phyloP scores from a whole-genome alignment of 2,797 vertebrate species.

The Pempheris klunzingeri region DNA sequence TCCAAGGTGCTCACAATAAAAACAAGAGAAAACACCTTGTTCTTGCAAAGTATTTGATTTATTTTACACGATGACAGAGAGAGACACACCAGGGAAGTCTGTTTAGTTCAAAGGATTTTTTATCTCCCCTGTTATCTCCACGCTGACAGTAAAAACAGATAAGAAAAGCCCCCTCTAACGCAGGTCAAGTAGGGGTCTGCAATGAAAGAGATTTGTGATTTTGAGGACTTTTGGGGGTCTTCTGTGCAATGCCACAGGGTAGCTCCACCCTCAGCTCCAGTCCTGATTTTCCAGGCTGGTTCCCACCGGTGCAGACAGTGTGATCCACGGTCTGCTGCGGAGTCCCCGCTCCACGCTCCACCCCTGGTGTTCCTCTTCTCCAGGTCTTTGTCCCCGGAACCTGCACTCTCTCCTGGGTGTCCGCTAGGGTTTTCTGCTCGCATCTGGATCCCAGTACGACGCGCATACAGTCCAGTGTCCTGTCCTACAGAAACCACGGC shows the following conservation, averaged over 20 bases:
- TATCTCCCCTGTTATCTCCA: slow-evolving; percentile 53
- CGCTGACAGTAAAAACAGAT: slow-evolving; percentile 47
- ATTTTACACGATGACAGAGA: slow-evolving; percentile 34
- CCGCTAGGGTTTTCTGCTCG: slow-evolving; percentile 68
- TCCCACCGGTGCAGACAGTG: slow-evolving; percentile 34
- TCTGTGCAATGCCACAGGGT: slow-evolving; percentile 19
- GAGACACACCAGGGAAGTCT: slow-evolving; percentile 13
- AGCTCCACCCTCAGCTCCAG: slow-evolving; percentile 69
- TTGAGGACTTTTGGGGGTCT: slow-evolving; percentile 3
- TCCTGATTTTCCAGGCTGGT: slow-evolving; percentile 70
- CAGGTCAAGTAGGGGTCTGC: slow-evolving; percentile 37
- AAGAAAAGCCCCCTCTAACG: slow-evolving; percentile 6
- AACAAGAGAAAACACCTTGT: slow-evolving; percentile 23
- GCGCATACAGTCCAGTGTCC: slow-evolving; percentile 52
- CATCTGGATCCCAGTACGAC: slow-evolving; percentile 79
- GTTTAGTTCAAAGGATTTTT: slow-evolving; percentile 43
- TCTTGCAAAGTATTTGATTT: slow-evolving; percentile 32
- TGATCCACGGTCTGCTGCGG: slow-evolving; percentile 17
- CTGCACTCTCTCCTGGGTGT: slow-evolving; percentile 70
- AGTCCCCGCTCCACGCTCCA: slow-evolving; percentile 79
- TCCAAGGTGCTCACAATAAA: not conserved
- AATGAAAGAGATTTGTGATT: slow-evolving; percentile 41
- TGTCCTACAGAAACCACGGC: slow-evolving; percentile 49
- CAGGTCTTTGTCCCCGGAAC: slow-evolving; percentile 87
- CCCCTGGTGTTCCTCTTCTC: slow-evolving; percentile 82